Evolutionary conservation across 2,888 invertebrate species (phyloP).

Genomic region (Meteorus colon): DNA sequence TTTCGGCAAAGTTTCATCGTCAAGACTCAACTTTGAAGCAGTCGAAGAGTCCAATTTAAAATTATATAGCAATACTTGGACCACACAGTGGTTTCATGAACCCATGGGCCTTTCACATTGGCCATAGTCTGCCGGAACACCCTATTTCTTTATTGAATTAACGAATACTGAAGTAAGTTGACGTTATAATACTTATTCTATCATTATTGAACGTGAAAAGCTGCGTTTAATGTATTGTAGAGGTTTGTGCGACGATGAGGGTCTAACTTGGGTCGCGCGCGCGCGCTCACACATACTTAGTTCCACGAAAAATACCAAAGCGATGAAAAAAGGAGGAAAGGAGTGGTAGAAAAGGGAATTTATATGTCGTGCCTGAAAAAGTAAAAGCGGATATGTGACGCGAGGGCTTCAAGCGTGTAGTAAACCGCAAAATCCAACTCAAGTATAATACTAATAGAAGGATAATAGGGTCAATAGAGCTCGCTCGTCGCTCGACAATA

Average conservation of each 20-base stretch:
- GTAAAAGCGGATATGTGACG: conserved; percentile 17
- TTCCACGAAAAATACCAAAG: conserved; percentile 19
- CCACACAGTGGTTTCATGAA: too few species aligned
- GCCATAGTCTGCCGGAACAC: too few species aligned
- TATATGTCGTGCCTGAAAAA: conserved; percentile 17
- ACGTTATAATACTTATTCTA: neutral
- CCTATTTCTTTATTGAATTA: too few species aligned
- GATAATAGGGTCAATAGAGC: conserved; percentile 73
- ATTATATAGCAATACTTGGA: too few species aligned
- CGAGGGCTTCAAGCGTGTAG: conserved; percentile 40
- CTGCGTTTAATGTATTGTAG: neutral
- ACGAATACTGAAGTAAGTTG: neutral
- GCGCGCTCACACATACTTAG: neutral
- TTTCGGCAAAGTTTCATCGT: too few species aligned
- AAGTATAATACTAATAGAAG: conserved; percentile 73
- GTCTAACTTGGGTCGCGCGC: neutral
- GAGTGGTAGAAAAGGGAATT: conserved; percentile 18
- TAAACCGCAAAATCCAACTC: conserved; percentile 65
- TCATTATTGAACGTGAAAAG: conserved; percentile 9
- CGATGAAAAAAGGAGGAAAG: conserved; percentile 29
- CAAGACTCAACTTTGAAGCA: too few species aligned
- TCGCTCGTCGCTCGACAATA: conserved; percentile 66
- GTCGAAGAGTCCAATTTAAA: too few species aligned
- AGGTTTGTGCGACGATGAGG: neutral
- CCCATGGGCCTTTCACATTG: too few species aligned